Evolutionary conservation across 2,797 vertebrate genomes (phyloP).

Genomic region (Ptychadena robeensis): DNA sequence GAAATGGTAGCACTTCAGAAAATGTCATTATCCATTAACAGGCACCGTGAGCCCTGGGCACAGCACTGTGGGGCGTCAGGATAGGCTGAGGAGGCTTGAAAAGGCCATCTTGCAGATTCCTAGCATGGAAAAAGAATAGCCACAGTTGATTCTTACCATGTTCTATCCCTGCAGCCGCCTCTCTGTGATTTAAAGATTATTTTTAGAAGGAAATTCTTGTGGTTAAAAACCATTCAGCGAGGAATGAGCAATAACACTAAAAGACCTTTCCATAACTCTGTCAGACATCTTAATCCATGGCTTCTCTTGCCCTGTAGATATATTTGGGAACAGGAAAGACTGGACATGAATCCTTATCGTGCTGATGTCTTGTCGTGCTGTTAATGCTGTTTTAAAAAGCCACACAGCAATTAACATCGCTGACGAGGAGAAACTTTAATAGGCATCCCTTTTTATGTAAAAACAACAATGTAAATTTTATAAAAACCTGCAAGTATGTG

Average conservation of each 20-base stretch:
- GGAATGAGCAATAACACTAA: conserved; percentile 49
- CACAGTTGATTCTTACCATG: conserved; percentile 23
- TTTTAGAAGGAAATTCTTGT: conserved; percentile 62
- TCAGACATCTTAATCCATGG: conserved; percentile 26
- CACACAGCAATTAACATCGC: not conserved
- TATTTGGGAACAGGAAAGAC: conserved; percentile 35
- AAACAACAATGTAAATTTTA: not conserved
- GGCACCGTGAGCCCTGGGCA: not conserved
- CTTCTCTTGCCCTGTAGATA: conserved; percentile 29
- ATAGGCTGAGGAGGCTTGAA: conserved; percentile 13
- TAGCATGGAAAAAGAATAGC: conserved; percentile 18
- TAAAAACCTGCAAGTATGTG: not conserved
- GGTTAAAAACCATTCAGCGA: conserved; percentile 51
- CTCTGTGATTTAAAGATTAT: conserved; percentile 55
- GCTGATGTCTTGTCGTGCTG: conserved; percentile 27
- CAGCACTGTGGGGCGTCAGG: not conserved
- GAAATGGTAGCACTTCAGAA: not conserved
- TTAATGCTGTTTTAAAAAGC: not conserved
- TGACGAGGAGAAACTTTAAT: not conserved
- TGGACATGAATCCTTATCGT: conserved; percentile 34
- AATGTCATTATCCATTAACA: conserved; percentile 6
- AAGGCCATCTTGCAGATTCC: conserved; percentile 31
- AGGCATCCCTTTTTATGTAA: not conserved
- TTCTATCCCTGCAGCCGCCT: conserved; percentile 33
- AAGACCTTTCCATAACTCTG: conserved; percentile 29